Conservation (phyloP, 2,113 vertebrate genomes). For the Dipodomys stephensi region DNA sequence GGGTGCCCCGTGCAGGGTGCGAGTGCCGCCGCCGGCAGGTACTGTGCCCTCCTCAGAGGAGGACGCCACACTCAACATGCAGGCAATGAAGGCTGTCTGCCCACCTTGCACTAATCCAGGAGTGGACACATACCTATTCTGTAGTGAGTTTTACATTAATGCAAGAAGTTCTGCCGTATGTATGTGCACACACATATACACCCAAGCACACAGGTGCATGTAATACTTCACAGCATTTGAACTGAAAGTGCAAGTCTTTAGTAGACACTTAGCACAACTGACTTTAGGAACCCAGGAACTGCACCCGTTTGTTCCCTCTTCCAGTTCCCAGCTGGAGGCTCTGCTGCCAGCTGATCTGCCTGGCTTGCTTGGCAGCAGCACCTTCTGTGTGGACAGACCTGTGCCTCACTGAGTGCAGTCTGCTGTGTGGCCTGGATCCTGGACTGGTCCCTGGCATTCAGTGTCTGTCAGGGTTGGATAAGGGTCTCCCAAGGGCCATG, state of each 20-base stretch:
- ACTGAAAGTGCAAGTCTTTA: neutral
- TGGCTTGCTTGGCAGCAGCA: too few species aligned
- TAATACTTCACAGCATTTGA: neutral
- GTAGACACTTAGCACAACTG: accelerated
- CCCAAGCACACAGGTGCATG: neutral
- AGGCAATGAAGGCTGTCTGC: accelerated
- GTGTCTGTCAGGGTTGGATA: neutral
- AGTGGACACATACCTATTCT: too few species aligned
- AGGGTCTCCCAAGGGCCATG: neutral
- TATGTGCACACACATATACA: accelerated
- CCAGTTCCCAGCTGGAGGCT: neutral
- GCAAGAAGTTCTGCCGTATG: neutral
- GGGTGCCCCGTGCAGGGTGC: accelerated
- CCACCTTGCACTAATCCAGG: neutral
- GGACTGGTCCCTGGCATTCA: neutral
- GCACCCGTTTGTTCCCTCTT: too few species aligned
- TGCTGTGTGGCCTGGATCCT: neutral
- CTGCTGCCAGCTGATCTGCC: too few species aligned
- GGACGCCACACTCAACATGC: accelerated
- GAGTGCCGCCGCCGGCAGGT: accelerated
- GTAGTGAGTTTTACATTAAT: too few species aligned
- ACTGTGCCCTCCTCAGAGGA: accelerated
- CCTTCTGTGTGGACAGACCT: neutral
- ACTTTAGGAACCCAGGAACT: neutral
- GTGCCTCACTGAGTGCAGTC: neutral